These are phyloP conservation scores for Dicrostonyx torquatus DNA, from an alignment of 2,797 vertebrate species.

Conservation along the genomic window DNA sequence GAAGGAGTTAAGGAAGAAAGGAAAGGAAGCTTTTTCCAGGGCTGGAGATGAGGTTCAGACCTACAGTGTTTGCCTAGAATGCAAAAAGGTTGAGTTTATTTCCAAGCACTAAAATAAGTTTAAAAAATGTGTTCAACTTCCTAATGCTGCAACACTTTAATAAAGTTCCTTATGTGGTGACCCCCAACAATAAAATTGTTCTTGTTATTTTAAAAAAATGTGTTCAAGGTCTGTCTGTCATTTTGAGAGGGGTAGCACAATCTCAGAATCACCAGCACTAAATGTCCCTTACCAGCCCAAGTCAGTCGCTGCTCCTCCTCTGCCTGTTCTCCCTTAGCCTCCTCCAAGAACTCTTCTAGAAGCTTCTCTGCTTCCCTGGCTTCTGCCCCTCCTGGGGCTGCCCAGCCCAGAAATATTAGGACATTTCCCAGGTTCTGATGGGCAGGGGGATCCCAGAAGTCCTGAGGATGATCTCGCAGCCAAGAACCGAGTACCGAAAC, in stretches of 20 bases:
- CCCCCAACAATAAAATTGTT: no score
- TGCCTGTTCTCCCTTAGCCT: constrained; percentile 39
- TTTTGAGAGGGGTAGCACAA: not conserved
- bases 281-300: constrained; percentile 48
- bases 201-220: not conserved
- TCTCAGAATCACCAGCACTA: not conserved
- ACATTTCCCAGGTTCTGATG: constrained; percentile 85
- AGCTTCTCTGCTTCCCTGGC: constrained; percentile 84
- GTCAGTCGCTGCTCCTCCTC: constrained; percentile 72
- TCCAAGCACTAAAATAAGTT: not conserved
- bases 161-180: no score
- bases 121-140: not conserved
- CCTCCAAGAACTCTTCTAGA: constrained; percentile 82
- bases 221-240: not conserved
- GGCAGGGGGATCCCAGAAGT: constrained; percentile 89
- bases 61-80: not conserved
- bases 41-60: not conserved
- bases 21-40: no score
- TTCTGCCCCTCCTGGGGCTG: constrained; percentile 83
- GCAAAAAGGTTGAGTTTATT: not conserved
- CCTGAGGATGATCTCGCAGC: constrained; percentile 90
- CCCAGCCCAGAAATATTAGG: constrained; percentile 86
- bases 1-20: not conserved
- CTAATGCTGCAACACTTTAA: no score
- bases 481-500: constrained; percentile 85